Conservation (phyloP, 2,113 vertebrate genomes). For the Pomatostomus ruficeps region DNA sequence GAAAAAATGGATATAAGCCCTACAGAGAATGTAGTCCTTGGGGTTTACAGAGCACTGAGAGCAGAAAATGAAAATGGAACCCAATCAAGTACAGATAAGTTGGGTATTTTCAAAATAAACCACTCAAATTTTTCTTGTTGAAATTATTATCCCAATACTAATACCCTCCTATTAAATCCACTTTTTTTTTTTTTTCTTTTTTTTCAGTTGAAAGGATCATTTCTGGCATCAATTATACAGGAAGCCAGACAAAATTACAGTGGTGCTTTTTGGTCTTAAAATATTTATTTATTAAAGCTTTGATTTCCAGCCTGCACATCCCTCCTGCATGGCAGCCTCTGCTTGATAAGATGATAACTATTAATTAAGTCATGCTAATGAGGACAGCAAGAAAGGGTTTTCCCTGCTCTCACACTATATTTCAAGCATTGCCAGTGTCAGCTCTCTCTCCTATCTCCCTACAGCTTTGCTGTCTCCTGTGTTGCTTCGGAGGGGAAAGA, state of each 20-base stretch:
- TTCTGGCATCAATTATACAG: background rate
- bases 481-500: background rate
- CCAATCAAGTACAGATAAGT: background rate
- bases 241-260: background rate
- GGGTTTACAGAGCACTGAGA: background rate
- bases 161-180: background rate
- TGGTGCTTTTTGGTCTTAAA: background rate
- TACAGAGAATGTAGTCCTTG: background rate
- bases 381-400: background rate
- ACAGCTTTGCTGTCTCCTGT: background rate
- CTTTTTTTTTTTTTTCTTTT: background rate
- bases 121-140: background rate
- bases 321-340: background rate
- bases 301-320: background rate
- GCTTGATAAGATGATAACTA: background rate
- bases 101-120: background rate
- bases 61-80: background rate
- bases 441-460: background rate
- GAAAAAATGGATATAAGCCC: background rate
- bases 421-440: background rate
- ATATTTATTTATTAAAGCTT: background rate
- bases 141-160: background rate
- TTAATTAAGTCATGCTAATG: constrained; percentile 38
- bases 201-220: background rate
- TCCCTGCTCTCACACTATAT: background rate